phyloP scores from a whole-genome alignment of 2,113 vertebrate genomes.

The Menura novaehollandiae region DNA sequence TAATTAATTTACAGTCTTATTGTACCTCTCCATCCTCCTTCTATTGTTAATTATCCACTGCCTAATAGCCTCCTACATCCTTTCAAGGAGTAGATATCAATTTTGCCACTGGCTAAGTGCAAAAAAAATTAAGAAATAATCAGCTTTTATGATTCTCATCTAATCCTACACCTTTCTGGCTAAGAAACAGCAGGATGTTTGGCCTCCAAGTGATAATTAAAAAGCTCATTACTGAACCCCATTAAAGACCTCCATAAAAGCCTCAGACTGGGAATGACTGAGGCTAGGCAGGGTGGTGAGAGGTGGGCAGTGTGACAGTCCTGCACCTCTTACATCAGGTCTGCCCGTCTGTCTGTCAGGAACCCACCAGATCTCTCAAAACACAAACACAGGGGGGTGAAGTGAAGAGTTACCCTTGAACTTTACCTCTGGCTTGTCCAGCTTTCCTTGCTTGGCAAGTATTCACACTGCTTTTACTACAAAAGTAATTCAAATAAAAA shows the following conservation, averaged over 20 bases:
- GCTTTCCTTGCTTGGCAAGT: background rate
- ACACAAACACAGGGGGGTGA: rapidly evolving
- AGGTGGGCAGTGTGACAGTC: background rate
- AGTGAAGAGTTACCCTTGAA: background rate
- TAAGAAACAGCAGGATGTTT: background rate
- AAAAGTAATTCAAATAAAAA: background rate
- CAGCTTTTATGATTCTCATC: background rate
- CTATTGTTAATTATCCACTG: background rate
- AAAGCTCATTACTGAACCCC: background rate
- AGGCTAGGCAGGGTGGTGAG: background rate
- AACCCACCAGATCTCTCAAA: background rate
- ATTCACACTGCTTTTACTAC: background rate
- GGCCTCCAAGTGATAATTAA: slow-evolving; percentile 6
- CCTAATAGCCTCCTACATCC: background rate
- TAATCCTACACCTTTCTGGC: background rate
- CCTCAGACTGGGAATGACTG: background rate
- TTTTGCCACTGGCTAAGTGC: background rate
- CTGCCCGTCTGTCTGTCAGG: background rate
- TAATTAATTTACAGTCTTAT: background rate
- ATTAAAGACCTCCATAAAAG: background rate
- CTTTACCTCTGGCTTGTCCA: background rate
- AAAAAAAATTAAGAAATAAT: background rate
- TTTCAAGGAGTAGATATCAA: background rate
- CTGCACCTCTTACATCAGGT: background rate
- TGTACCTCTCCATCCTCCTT: background rate